Percentiles rank a stretch among this genome's conserved stretches.
Evolutionary conservation across 2,797 vertebrate species (phyloP).

Genomic region (Pteronotus mesoamericanus): DNA sequence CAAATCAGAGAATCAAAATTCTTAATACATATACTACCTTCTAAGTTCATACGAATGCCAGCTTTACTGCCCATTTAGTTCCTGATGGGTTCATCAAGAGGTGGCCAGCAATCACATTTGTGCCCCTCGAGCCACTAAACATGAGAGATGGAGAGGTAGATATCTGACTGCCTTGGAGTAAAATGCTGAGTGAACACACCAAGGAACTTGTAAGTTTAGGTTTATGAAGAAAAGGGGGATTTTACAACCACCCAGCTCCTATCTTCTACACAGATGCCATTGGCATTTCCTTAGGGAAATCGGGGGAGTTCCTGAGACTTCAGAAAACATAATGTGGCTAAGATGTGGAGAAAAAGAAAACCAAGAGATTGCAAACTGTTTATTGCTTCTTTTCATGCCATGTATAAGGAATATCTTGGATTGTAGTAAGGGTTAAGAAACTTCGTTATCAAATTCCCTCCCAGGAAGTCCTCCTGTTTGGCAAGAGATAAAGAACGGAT

Average conservation of each 20-base stretch:
- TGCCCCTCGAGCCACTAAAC: rapidly evolving
- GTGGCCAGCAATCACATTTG: rapidly evolving
- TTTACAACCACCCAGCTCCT: not conserved
- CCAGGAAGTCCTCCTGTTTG: not conserved
- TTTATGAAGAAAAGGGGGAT: not conserved
- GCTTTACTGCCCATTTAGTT: not conserved
- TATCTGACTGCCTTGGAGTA: not conserved
- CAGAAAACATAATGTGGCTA: not conserved
- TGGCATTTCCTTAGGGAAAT: not conserved
- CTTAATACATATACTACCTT: not conserved
- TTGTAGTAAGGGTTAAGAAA: not conserved
- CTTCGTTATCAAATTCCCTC: not conserved
- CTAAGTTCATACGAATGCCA: not conserved
- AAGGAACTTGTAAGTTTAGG: not conserved
- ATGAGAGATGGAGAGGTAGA: not conserved
- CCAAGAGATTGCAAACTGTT: not conserved
- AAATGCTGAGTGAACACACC: not conserved
- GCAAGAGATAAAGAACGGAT: not conserved
- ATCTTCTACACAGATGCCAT: not conserved
- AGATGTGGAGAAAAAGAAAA: not conserved
- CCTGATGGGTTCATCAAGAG: not conserved
- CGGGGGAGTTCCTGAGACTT: not conserved
- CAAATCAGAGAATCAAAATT: not conserved
- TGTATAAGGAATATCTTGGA: not conserved
- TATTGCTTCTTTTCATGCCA: not conserved